Base-by-base conservation (phyloP, 2,113 vertebrate species). In the pig (Sus scrofa) region DNA sequence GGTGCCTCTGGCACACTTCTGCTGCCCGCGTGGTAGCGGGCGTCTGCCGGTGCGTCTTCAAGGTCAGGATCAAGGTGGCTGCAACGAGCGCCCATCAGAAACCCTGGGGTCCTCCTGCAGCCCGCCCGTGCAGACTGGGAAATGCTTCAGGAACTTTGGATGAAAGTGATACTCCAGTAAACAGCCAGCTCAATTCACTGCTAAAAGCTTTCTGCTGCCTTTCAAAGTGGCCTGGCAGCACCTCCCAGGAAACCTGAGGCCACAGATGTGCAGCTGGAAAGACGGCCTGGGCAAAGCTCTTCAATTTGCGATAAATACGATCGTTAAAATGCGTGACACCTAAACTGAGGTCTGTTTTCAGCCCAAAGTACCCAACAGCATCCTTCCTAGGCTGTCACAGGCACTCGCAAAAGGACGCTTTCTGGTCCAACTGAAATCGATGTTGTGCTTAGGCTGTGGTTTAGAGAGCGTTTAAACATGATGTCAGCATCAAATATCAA, bases 11-110 rank as follows among this genome's bases (percentile, higher is more conserved):
- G 67, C n/a, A 60, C 67, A 19, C 62, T 2, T 39, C 63, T 20
- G 3, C 12, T 11, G 37, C 18, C 37, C 14, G 0, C 0, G 2
- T 2, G 50, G 58, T 44, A 44, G 44, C 8, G 44, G 44, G 4
- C 44, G 44, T 44, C 44, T 8, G 44, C 44, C 0, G 1, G 0
- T 10, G 0, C 10, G 0, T 7, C 68, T 56, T 27, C 8, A 5
- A 22, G 54, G 74, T 18, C 7, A 3, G 6, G 14, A 4, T 44
- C 44, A 44, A 44, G 44, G 26, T 0, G 15, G 26, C 34, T 26
- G 20, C 11, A 26, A 2, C 8, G 2, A 37, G 83, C 6, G 32
- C 32, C 68, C 34, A 0, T 54, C 30, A 12, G 39, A 26, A 27
- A 4, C 10, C 50, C 70, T 0, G n/a, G 1, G 37, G 37, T 50